Evolutionary conservation across 2,888 invertebrate species (phyloP), one percentile per base, ranked within the genome.

Genomic region (Horisme vitalbata): DNA sequence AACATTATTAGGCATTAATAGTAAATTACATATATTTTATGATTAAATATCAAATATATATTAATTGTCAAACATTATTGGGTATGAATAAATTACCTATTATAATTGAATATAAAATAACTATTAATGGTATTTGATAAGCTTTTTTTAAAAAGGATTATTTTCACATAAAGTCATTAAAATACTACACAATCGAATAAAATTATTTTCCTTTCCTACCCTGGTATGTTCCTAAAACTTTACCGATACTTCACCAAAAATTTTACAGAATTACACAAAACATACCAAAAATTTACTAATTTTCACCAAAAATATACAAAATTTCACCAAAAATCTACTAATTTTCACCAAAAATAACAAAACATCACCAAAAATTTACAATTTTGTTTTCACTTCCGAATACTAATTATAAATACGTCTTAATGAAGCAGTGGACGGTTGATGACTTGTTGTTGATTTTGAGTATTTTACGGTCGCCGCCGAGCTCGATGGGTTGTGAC

Each of bases 391-490:
- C 13, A 38, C 21, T 24, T 21, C 21, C 14, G 8, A 41, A 37
- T 52, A 15, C 3, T 49, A 37, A 63, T 63, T 65, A 59, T 63
- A 36, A 58, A 64, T 65, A 68, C 70, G 68, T 71, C 70, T 58
- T 61, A 67, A 65, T 65, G 63, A 63, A 55, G 24, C 54, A 66
- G 55, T 57, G 57, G 60, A 55, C 65, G 48, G 62, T 57, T 81
- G 82, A 79, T 83, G 77, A 66, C 74, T 79, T 49, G 70, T 66
- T 56, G 63, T 72, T 67, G 73, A 78, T 84, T 89, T 88, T 84
- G 83, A 86, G 82, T 78, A 84, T 87, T 88, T 88, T 84, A 87
- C 86, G 88, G 76, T 87, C 66, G 68, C 70, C 69, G 69, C 55
- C 68, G 70, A 73, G 79, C 69, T 71, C 84, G 85, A 81, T 85